Base-by-base conservation (phyloP, 2,113 vertebrate species). In the Cyprinodon brontotheroides region DNA sequence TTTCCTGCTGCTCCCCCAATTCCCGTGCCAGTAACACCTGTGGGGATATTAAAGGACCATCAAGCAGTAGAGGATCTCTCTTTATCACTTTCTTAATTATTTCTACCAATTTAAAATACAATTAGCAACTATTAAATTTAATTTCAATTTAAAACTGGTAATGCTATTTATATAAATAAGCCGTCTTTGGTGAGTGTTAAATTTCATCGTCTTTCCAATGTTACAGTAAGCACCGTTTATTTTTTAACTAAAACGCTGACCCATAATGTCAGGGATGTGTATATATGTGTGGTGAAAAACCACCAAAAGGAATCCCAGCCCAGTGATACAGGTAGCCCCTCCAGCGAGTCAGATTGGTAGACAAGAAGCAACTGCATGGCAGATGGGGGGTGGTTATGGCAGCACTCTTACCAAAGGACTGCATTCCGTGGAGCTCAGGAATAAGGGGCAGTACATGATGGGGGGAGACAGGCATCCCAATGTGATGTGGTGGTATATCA, bases 401-500 rank as follows among this genome's bases (percentile, higher is more conserved):
- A 92, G 95, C 87, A 77, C 91, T 95, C 97, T 99, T 98, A 99
- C 97, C 97, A 89, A 93, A 95, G 89, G 94, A 93, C 75, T 93
- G 94, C 94, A 96, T 95, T 96, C 96, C 96, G 84, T 93, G 94
- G 86, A 96, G 94, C 93, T 95, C 94, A 81, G 94, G 94, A 92
- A 96, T 94, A 95, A 95, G 91, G 89, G 94, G 94, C 80, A 94
- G 94, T 92, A 96, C 95, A 94, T 96, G 96, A 86, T 94, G 96
- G 94, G 96, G 95, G 93, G 95, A 94, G 87, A 95, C 93, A 87
- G 92, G 83, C 93, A 95, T 91, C 95, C 95, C 95, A 93, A 95
- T 96, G 95, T 94, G 96, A 96, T 96, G 96, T 94, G 94, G 94
- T 92, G 95, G 95, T 94, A 97, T 97, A 96, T 94, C 96, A 95